Conservation (phyloP, 1,140 invertebrate genomes). For the Periplaneta americana region DNA sequence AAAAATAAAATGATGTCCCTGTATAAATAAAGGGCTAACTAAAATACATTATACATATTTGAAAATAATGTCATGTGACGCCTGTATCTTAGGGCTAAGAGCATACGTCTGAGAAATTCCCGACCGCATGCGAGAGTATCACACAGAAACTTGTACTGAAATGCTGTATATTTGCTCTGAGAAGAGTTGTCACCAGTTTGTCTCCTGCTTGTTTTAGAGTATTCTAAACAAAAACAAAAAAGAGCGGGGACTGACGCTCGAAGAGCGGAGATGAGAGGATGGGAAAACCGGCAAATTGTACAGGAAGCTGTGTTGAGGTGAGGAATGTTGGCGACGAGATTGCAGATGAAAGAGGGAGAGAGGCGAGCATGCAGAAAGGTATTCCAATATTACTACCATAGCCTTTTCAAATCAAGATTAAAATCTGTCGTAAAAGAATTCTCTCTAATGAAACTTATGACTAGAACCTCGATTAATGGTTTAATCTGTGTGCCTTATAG, state of each 20-base stretch:
- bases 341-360: neutral
- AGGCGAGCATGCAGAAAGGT: neutral
- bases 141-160: neutral
- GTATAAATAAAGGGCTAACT: too few species aligned
- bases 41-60: too few species aligned
- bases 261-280: neutral
- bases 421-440: neutral
- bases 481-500: neutral
- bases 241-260: neutral
- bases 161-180: neutral
- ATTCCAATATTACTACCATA: neutral
- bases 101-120: neutral
- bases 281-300: neutral
- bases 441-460: neutral
- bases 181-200: neutral
- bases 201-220: neutral
- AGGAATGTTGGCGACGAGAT: neutral
- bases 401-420: neutral
- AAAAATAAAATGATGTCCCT: too few species aligned
- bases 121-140: neutral
- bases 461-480: neutral
- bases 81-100: too few species aligned
- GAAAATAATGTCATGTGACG: too few species aligned
- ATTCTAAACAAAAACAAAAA: neutral
- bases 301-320: neutral